Evolutionary conservation across 2,888 invertebrate genomes (phyloP), one percentile per base, ranked within the genome.

Genomic region (Drosophila monieri): DNA sequence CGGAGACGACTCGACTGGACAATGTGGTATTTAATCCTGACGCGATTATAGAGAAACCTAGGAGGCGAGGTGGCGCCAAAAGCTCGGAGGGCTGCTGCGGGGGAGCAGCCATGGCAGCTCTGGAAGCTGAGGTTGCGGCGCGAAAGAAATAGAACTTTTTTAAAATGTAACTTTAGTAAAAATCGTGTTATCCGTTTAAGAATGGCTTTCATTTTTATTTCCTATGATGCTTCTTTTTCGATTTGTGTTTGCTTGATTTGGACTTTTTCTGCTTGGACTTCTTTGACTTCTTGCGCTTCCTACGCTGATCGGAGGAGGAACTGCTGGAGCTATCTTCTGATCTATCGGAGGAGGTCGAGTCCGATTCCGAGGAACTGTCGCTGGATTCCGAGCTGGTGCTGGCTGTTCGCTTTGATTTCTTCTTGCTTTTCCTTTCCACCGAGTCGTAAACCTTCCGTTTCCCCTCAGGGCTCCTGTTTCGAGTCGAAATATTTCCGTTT

Each of bases 21-120:
- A 96, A 96, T 91, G 92, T 94, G 3, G 93, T 94, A 2, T 94
- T 92, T 76, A 93, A 94, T 90, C 93, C 94, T 46, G 90, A 93
- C 92, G 89, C 93, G 46, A 84, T 92, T 53, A 90, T 92, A 60
- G 91, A 92, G 72, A 85, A 88, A 6, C 77, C 87, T 0, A 75
- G 80, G 32, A 81, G 83, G n/a, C 59, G 76, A 0, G 62, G 71
- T 12, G 77, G 69, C 1, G 65, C 69, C 4, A 56, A 58, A 8
- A 35, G 23, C 5, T 59, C 74, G 1, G 76, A 60, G 12, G 76
- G 66, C 5, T 85, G 85, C 30, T 86, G 88, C 44, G 78, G 80
- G 3, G 76, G 73, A 1, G 72, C 75, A 4, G 74, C 88, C 0
- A 88, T 88, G 87, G 78, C 87, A 2, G 76, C 74, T 1, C 14